phyloP scores from a whole-genome alignment of 2,797 vertebrate genomes.

The Parotocinclus haroldoi region DNA sequence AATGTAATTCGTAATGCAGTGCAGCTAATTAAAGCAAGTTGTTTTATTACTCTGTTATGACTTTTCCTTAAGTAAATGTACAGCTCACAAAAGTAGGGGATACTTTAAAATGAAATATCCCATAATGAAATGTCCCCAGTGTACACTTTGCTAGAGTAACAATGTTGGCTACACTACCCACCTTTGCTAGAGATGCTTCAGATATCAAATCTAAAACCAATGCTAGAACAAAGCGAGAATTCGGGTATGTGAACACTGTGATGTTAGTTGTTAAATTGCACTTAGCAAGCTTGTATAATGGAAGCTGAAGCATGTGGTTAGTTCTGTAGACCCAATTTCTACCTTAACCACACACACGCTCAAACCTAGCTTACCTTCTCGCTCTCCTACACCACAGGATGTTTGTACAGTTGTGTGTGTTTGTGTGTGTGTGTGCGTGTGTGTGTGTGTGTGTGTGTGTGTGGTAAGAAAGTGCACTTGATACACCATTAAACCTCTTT shows the following conservation, averaged over 20 bases:
- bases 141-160: too few relatives aligned
- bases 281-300: conserved; percentile 34
- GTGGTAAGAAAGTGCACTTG: conserved; percentile 56
- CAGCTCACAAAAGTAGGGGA: too few relatives aligned
- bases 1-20: too few relatives aligned
- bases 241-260: neutral
- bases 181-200: neutral
- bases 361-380: conserved; percentile 52
- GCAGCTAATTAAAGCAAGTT: too few relatives aligned
- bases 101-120: too few relatives aligned
- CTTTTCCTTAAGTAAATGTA: too few relatives aligned
- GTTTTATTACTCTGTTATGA: too few relatives aligned
- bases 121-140: too few relatives aligned
- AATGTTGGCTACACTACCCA: neutral
- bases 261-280: conserved; percentile 1
- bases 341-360: conserved; percentile 61
- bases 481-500: conserved; percentile 33
- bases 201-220: neutral
- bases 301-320: conserved; percentile 58
- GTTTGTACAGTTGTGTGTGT: conserved; percentile 57
- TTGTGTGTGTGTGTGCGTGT: conserved; percentile 38
- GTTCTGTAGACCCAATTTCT: conserved; percentile 35
- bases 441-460: too few relatives aligned
- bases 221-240: neutral
- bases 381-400: conserved; percentile 60